Percentiles rank a stretch among this genome's conserved stretches.
Conservation (phyloP, 2,797 vertebrate species). For the Menidia menidia region DNA sequence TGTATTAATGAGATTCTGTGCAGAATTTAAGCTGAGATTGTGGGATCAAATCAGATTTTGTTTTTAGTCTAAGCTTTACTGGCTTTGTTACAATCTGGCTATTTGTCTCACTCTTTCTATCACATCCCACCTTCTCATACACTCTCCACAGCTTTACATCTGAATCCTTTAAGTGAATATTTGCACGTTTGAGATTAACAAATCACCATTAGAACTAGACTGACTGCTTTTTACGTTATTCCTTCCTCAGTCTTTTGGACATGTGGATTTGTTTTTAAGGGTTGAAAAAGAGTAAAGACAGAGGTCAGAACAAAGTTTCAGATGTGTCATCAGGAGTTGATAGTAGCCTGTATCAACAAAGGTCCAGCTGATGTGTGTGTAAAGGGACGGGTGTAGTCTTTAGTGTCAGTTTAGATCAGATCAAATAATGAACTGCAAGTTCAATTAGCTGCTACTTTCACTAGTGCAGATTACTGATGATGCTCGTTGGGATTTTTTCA, state of each 20-base stretch:
- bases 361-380: constrained; percentile 34
- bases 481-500: constrained; percentile 52
- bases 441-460: constrained; percentile 59
- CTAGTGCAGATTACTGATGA: constrained; percentile 48
- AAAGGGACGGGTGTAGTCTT: constrained; percentile 37
- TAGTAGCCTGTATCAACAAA: constrained; percentile 30
- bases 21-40: constrained; percentile 34
- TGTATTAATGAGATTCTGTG: constrained; percentile 29
- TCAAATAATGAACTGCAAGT: constrained; percentile 53
- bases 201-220: constrained; percentile 31
- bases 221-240: constrained; percentile 12
- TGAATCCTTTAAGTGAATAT: constrained; percentile 41
- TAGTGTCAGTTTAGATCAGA: constrained; percentile 63
- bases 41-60: constrained; percentile 57
- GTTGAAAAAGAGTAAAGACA: constrained; percentile 21
- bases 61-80: constrained; percentile 46
- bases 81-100: constrained; percentile 27
- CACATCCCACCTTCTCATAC: constrained; percentile 9
- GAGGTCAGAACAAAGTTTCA: constrained; percentile 44
- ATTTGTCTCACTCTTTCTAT: constrained; percentile 17
- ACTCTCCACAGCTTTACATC: constrained; percentile 16
- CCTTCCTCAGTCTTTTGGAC: not conserved
- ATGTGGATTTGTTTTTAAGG: constrained; percentile 3
- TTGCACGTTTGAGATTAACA: constrained; percentile 27
- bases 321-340: constrained; percentile 30